Evolutionary conservation across 2,113 vertebrate genomes (phyloP).

Genomic region (Equus przewalskii): DNA sequence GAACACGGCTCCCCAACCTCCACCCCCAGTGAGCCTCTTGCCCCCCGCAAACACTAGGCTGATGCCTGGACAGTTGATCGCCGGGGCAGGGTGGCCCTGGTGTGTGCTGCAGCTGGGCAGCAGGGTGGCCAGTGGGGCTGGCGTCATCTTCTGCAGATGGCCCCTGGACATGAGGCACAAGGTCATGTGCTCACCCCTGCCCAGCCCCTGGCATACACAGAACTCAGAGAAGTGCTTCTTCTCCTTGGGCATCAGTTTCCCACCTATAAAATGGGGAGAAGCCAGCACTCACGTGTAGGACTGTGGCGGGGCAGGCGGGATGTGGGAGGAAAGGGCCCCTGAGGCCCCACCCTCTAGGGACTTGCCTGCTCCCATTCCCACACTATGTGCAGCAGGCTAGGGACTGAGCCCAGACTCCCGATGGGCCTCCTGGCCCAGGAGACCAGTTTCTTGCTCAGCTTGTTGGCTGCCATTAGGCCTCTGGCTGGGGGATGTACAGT

Average conservation of each 20-base stretch:
- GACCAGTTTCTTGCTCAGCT: neutral
- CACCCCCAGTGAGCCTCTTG: neutral
- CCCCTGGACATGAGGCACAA: neutral
- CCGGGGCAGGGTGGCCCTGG: neutral
- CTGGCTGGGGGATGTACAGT: neutral
- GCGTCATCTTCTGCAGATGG: neutral
- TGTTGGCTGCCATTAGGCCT: accelerated
- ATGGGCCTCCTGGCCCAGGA: too few species aligned
- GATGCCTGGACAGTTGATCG: neutral
- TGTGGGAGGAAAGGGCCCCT: neutral
- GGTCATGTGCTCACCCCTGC: neutral
- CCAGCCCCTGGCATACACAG: too few species aligned
- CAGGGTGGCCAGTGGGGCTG: neutral
- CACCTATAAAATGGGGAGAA: neutral
- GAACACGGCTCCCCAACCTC: neutral
- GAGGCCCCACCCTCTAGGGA: neutral
- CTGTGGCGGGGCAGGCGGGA: neutral
- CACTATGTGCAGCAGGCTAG: accelerated
- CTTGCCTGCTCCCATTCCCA: too few species aligned
- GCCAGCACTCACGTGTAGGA: neutral
- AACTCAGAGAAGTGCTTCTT: neutral
- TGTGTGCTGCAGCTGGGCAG: neutral
- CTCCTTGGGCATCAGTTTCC: neutral
- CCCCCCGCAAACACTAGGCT: neutral
- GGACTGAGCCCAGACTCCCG: neutral